Evolutionary conservation across 2,113 vertebrate genomes (phyloP).

Genomic region (Oryctolagus cuniculus): mOryCun1.1 NC_091432.1:61248001-61248500

Average conservation of each 20-base stretch:
- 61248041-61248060: background rate
- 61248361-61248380: background rate
- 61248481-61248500: too few species aligned
- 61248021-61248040: background rate
- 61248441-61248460: too few species aligned
- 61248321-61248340: background rate
- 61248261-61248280: background rate
- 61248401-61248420: background rate
- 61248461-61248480: too few species aligned
- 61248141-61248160: slow-evolving; percentile 17
- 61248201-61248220: background rate
- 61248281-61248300: background rate
- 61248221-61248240: background rate
- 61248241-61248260: background rate
- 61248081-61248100: background rate
- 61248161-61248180: background rate
- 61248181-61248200: background rate
- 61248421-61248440: too few species aligned
- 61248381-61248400: background rate
- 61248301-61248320: background rate
- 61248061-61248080: background rate
- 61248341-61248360: background rate
- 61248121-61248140: background rate
- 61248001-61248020: background rate
- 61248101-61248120: slow-evolving; percentile 7